Conservation (phyloP, 2,113 vertebrate species). For the Malurus elegans region DNA sequence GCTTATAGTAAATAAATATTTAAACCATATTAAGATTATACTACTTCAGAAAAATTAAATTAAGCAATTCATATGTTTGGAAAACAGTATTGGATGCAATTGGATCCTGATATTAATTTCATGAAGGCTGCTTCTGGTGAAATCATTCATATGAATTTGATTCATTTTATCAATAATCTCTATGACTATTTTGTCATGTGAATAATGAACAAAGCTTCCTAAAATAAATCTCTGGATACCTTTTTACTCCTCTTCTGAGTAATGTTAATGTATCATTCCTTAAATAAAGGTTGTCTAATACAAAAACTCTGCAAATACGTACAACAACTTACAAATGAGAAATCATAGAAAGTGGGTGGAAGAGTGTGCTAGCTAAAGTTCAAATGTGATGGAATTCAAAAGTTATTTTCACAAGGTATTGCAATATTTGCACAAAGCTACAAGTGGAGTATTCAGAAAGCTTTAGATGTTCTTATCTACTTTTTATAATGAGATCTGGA, state of each 20-base stretch:
- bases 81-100: background rate
- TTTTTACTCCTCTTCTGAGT: background rate
- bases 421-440: conserved; percentile 40
- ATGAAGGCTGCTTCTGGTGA: background rate
- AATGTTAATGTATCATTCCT: background rate
- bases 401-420: background rate
- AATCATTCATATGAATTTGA: background rate
- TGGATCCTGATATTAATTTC: background rate
- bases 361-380: background rate
- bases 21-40: background rate
- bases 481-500: background rate
- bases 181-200: background rate
- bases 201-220: background rate
- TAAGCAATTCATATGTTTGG: background rate
- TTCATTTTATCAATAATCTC: background rate
- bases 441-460: background rate
- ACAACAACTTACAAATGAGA: background rate
- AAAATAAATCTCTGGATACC: background rate
- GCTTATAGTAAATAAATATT: background rate
- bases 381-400: background rate
- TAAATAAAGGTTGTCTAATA: conserved; percentile 5
- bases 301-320: background rate
- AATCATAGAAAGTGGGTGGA: background rate
- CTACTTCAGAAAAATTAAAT: background rate
- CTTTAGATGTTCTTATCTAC: background rate